These are phyloP conservation scores for Tribolium castaneum DNA, from an alignment of 1,140 invertebrate genomes.

Conservation along the genomic window DNA sequence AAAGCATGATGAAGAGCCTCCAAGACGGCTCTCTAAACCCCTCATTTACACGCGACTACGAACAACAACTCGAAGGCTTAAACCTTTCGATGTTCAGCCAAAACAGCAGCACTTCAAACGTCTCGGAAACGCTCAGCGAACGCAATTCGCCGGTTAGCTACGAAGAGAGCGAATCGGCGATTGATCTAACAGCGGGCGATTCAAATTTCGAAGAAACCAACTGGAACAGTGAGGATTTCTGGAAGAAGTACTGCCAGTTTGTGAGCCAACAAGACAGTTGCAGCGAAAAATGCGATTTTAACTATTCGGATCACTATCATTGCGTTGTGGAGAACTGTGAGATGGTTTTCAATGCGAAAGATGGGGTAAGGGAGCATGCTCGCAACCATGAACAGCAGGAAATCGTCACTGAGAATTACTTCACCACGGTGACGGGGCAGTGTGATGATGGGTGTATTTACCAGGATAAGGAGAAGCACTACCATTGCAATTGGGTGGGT, in stretches of 20 bases:
- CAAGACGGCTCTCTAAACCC: conserved; percentile 54
- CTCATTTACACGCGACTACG: conserved; percentile 56
- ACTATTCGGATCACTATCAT: conserved; percentile 83
- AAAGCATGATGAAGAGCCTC: conserved; percentile 64
- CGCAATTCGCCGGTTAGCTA: conserved; percentile 61
- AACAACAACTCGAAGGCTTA: conserved; percentile 55
- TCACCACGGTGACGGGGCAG: conserved; percentile 72
- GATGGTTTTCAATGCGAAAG: conserved; percentile 77
- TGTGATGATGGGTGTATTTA: conserved; percentile 80
- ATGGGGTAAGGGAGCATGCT: conserved; percentile 85
- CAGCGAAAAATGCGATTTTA: conserved; percentile 75
- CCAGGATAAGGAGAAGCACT: conserved; percentile 84
- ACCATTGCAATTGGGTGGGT: conserved; percentile 84
- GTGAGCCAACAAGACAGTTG: conserved; percentile 67
- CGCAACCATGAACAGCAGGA: conserved; percentile 89
- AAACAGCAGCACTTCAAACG: conserved; percentile 56
- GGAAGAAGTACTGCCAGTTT: conserved; percentile 74
- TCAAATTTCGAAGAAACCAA: conserved; percentile 56
- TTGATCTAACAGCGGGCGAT: conserved; percentile 63
- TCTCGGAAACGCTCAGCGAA: conserved; percentile 62
- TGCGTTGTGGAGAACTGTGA: conserved; percentile 77
- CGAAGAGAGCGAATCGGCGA: conserved; percentile 59
- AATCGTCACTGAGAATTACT: conserved; percentile 84
- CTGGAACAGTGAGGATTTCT: conserved; percentile 67
- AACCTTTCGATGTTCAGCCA: conserved; percentile 58